Evolutionary conservation across 2,888 invertebrate genomes (phyloP), one percentile per base, ranked within the genome.

Genomic region (Euclidia mi): DNA sequence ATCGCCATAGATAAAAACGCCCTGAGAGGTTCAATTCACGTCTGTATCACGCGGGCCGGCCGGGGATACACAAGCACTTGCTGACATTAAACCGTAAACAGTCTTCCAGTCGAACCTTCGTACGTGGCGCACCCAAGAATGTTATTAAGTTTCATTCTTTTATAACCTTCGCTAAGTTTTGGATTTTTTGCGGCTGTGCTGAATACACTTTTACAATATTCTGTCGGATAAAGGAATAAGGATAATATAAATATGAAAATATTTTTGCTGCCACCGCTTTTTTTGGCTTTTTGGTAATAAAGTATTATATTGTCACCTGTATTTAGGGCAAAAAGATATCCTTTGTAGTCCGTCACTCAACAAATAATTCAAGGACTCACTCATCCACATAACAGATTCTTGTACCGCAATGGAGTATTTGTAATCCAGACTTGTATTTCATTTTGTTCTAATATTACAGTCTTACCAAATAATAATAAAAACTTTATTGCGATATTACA

Each of bases 141-240:
- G 79, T 81, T 79, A 78, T 79, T 74, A 78, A 71, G 70, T 75
- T 71, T 74, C 76, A 76, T 81, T 78, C 71, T 81, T 82, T 79
- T 81, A 81, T 70, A 78, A 73, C 76, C 74, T 76, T 74, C 65
- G 60, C 63, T 55, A 71, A 67, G 65, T 71, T 78, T 59, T 66
- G 71, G 79, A 78, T 78, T 79, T 76, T 62, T 79, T 71, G 69
- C 56, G 77, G 77, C 50, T 56, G 56, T 64, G 63, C 50, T 78
- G 65, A 79, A 81, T 81, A 76, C 65, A 70, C 66, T 79, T 76
- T 73, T 69, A 73, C 57, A 73, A 73, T 73, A 69, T 73, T 69
- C 55, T 73, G 60, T 58, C 49, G 49, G 38, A 59, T 47, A 69
- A 60, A 57, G 69, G 71, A 59, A 68, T 59, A 70, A 66, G 46